Base-by-base conservation (phyloP, 30 jellyfish, hydroid and myxozoan species). In the Hydractinia symbiolongicarpus region DNA sequence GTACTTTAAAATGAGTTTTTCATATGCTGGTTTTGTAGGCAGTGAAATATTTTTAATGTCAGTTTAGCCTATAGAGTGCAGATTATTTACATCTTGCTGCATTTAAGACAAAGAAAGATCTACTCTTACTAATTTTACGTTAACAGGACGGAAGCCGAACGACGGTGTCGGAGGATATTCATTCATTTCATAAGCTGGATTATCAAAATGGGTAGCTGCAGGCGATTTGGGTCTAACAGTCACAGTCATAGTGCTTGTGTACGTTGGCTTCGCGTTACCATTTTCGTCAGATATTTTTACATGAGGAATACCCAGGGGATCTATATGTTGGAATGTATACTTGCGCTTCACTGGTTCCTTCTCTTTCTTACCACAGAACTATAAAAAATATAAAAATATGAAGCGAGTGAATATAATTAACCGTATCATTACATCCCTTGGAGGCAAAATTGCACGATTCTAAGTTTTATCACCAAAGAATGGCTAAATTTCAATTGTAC, bases 131-230 rank as follows among this genome's bases (percentile, higher is more conserved):
- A 64, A 51, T 64, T 4, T 64, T n/a, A 64, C 52, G 40, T 64
- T 64, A 8, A 64, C 74, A n/a, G 74, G 74, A 6, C 74, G 74
- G 40, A 64, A 64, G 9, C 52, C 40, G 44, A 30, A 30, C 16
- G 74, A 64, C 5, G 74, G 74, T n/a, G 52, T 64, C 4, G 74
- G 19, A 64, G 74, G 74, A 64, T n/a, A 51, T 64, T 44, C 16
- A 51, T 64, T 51, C 74, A 64, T 64, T 64, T 64, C 74, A 64
- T 64, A 64, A n/a, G 74, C 17, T 13, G 16, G 74, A 64, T 64
- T 64, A 6, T 64, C 74, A 51, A 64, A 64, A 64, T 64, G 74
- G 0, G 74, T 64, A 30, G 44, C 44, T 30, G 44, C 44, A 6
- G 74, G 74, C 7, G 74, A 64, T 64, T 64, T 64, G 9, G 74